Conservation (phyloP, 2,797 vertebrate species). For the Macropus fuliginosus region DNA sequence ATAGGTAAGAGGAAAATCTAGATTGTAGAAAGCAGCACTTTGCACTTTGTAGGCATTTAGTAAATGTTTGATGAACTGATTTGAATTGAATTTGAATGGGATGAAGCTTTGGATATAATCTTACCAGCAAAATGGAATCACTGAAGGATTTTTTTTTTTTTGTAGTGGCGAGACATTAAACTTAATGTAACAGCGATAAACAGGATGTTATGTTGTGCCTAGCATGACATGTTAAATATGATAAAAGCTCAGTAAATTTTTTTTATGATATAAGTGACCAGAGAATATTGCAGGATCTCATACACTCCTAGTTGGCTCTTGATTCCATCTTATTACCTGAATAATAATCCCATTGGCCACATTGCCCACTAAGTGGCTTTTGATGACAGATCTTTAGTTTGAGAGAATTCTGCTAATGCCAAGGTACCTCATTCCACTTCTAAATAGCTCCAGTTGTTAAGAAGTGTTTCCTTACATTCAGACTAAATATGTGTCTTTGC, state of each 20-base stretch:
- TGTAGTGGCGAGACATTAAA: neutral
- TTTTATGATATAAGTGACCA: neutral
- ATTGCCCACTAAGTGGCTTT: neutral
- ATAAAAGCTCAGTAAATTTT: neutral
- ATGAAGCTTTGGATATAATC: neutral
- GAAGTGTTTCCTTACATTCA: neutral
- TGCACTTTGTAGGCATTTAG: neutral
- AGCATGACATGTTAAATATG: neutral
- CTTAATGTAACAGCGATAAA: neutral
- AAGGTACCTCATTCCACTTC: neutral
- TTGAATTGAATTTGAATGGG: neutral
- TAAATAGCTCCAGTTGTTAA: neutral
- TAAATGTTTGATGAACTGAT: neutral
- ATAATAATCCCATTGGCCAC: neutral
- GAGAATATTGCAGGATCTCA: neutral
- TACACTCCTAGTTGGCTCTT: neutral
- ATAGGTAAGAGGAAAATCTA: neutral
- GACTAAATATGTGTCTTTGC: neutral
- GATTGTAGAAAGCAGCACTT: neutral
- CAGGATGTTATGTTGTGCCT: neutral
- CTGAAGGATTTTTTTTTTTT: neutral
- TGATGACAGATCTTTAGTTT: neutral
- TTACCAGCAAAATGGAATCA: neutral
- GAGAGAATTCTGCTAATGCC: neutral
- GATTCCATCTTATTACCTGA: neutral